These are phyloP conservation scores for Mylabris phalerata DNA, from an alignment of 1,140 invertebrate species.

Conservation along the genomic window DNA sequence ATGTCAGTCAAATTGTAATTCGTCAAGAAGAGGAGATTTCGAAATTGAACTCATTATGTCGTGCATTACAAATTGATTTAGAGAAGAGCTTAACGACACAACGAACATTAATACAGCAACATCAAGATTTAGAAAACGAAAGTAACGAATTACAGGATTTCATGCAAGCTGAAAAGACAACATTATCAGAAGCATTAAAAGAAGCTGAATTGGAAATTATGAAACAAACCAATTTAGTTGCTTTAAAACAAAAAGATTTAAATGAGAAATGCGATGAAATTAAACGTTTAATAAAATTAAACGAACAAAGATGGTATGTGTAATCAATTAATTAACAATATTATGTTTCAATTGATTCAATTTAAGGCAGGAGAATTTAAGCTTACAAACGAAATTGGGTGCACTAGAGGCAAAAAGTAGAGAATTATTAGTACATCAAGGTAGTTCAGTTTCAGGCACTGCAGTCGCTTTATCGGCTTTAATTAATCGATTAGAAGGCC, in stretches of 20 bases:
- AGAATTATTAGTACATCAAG: conserved; percentile 60
- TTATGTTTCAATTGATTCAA: too few species aligned
- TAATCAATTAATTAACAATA: not conserved
- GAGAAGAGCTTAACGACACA: conserved; percentile 60
- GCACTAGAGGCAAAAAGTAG: conserved; percentile 55
- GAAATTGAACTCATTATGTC: conserved; percentile 58
- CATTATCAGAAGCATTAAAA: conserved; percentile 62
- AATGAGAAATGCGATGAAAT: conserved; percentile 63
- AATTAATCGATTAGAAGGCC: conserved; percentile 57
- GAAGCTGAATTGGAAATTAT: conserved; percentile 64
- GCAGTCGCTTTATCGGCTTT: conserved; percentile 64
- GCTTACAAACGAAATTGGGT: conserved; percentile 55
- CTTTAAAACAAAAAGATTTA: conserved; percentile 51
- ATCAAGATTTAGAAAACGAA: conserved; percentile 62
- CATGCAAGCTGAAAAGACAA: conserved; percentile 66
- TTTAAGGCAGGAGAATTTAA: conserved; percentile 59
- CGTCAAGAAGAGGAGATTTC: conserved; percentile 70
- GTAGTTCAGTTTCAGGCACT: conserved; percentile 61
- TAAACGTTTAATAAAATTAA: conserved; percentile 63
- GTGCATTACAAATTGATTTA: conserved; percentile 60
- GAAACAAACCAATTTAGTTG: conserved; percentile 41
- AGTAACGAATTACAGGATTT: conserved; percentile 70
- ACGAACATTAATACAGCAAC: conserved; percentile 59
- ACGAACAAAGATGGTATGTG: conserved; percentile 63
- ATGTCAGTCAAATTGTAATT: conserved; percentile 64